These are phyloP conservation scores for Microtus richardsoni DNA, from an alignment of 2,113 vertebrate genomes.

Conservation along the genomic window DNA sequence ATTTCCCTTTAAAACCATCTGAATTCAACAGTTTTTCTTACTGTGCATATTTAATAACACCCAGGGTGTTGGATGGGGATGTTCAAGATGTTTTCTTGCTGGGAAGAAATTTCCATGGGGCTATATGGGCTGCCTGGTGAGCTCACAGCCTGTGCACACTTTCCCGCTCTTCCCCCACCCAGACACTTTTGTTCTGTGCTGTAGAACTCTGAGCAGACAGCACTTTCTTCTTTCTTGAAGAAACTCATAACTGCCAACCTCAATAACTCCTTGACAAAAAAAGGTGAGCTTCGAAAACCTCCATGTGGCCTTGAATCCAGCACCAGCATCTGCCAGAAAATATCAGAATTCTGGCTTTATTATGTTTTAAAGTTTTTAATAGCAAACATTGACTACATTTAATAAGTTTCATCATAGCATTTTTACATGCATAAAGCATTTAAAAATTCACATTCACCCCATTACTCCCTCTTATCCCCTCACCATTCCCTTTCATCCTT, in stretches of 20 bases:
- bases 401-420: neutral
- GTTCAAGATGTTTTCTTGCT: neutral
- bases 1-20: conserved; percentile 24
- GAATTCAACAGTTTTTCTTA: neutral
- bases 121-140: neutral
- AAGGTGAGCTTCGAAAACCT: neutral
- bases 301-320: neutral
- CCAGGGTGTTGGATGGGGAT: neutral
- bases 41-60: neutral
- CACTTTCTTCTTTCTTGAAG: neutral
- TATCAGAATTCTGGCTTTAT: neutral
- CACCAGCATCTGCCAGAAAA: neutral
- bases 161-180: neutral
- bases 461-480: no score
- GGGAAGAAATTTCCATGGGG: neutral
- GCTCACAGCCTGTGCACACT: rapidly evolving
- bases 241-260: neutral
- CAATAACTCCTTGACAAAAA: neutral
- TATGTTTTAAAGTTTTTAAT: neutral
- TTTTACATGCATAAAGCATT: neutral
- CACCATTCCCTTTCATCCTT: neutral
- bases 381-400: neutral
- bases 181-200: neutral
- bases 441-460: neutral
- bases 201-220: neutral